Evolutionary conservation across 1,140 invertebrate genomes (phyloP).

Genomic region (Sarcophaga peregrina): DNA sequence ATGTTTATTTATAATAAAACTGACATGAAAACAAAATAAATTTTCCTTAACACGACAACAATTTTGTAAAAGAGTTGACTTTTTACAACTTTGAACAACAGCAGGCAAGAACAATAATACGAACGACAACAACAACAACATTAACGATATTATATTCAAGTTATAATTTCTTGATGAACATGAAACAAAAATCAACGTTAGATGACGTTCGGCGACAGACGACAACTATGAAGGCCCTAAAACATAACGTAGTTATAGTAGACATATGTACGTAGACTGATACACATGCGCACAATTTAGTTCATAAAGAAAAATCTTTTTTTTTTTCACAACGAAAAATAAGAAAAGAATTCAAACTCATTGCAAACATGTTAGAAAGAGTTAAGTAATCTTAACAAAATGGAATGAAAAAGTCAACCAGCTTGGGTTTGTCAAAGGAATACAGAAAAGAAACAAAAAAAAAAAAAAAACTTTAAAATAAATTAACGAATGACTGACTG

Average conservation of each 20-base stretch:
- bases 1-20: slow-evolving; percentile 37
- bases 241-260: too few species aligned
- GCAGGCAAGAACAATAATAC: background rate
- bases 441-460: background rate
- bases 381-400: too few species aligned
- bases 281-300: too few species aligned
- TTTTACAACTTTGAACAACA: slow-evolving; percentile 31
- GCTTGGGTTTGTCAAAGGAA: background rate
- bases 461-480: background rate
- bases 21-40: slow-evolving; percentile 35
- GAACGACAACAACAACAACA: background rate
- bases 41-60: slow-evolving; percentile 36
- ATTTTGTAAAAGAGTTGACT: slow-evolving; percentile 32
- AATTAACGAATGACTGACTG: background rate
- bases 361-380: too few species aligned
- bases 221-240: too few species aligned
- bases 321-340: too few species aligned
- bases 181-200: background rate
- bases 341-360: too few species aligned
- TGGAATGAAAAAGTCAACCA: background rate
- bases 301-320: too few species aligned
- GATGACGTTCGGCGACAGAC: background rate
- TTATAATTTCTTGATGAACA: slow-evolving; percentile 30
- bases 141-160: background rate
- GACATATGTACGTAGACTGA: too few species aligned